phyloP scores from a whole-genome alignment of 1,140 invertebrate genomes.

The Gryon sp. region DNA sequence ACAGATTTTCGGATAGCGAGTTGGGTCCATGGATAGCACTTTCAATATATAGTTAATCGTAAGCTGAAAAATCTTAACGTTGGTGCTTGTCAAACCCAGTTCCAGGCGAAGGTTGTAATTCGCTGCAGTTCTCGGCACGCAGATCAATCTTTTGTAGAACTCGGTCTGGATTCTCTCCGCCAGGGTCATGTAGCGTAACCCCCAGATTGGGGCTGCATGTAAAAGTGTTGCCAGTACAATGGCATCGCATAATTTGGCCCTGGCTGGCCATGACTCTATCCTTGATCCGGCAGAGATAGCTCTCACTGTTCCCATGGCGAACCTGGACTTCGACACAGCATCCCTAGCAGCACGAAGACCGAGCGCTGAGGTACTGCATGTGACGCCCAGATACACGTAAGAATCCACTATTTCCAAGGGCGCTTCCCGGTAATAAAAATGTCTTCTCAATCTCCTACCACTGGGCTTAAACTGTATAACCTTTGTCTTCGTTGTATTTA shows the following conservation, averaged over 20 bases:
- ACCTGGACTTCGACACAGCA: no score
- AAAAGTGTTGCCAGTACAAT: background rate
- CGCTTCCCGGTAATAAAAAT: background rate
- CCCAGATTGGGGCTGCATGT: conserved; percentile 4
- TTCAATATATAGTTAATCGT: no score
- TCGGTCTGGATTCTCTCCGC: background rate
- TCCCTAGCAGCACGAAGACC: background rate
- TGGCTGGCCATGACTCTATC: no score
- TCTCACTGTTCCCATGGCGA: background rate
- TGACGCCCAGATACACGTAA: background rate
- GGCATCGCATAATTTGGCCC: no score
- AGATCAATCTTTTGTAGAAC: no score
- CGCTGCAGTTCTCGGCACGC: no score
- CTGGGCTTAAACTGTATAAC: background rate
- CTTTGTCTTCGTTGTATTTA: background rate
- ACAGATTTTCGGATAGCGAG: no score
- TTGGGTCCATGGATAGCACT: no score
- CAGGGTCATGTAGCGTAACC: background rate
- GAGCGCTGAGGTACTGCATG: background rate
- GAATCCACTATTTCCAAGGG: background rate
- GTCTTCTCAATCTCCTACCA: background rate
- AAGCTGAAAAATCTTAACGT: no score
- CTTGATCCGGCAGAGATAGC: no score
- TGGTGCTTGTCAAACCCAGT: no score
- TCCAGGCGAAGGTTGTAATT: no score